These are phyloP conservation scores for Napeogenes sylphis DNA, from an alignment of 2,888 invertebrate species.

Conservation along the genomic window DNA sequence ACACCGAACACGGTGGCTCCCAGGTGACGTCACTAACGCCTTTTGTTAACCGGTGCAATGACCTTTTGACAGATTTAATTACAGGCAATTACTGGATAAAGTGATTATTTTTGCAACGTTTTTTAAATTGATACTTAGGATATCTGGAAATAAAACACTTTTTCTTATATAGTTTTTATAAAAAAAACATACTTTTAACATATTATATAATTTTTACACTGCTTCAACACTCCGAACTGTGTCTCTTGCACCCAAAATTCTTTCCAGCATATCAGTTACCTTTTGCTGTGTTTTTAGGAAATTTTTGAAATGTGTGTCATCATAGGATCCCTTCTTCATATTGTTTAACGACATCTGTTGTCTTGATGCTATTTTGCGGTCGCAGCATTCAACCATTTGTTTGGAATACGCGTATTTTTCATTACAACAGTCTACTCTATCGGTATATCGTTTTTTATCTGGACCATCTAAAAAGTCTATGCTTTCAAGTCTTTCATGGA, in stretches of 20 bases:
- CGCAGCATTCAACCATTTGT: conserved; percentile 32
- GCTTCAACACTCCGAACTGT: conserved; percentile 47
- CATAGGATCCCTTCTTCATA: conserved; percentile 41
- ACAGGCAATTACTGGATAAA: too few relatives aligned
- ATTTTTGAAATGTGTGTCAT: conserved; percentile 56
- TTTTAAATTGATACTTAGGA: too few relatives aligned
- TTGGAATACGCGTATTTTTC: conserved; percentile 29
- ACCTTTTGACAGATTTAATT: too few relatives aligned
- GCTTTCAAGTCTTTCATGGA: conserved; percentile 53
- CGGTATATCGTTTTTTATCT: conserved; percentile 18
- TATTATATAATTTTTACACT: conserved; percentile 15
- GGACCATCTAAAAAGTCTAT: conserved; percentile 18
- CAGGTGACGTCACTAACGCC: conserved; percentile 15
- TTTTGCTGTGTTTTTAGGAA: conserved; percentile 64
- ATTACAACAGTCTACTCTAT: conserved; percentile 28
- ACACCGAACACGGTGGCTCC: conserved; percentile 97
- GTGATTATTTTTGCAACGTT: too few relatives aligned
- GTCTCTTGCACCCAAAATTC: conserved; percentile 48
- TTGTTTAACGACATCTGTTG: conserved; percentile 48
- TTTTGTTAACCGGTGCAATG: too few relatives aligned
- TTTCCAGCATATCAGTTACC: conserved; percentile 63
- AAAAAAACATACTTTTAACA: not conserved
- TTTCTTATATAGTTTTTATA: not conserved
- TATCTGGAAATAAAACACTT: too few relatives aligned
- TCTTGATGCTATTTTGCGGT: conserved; percentile 43